Evolutionary conservation across 2,797 vertebrate genomes (phyloP).

Genomic region (Falco naumanni): DNA sequence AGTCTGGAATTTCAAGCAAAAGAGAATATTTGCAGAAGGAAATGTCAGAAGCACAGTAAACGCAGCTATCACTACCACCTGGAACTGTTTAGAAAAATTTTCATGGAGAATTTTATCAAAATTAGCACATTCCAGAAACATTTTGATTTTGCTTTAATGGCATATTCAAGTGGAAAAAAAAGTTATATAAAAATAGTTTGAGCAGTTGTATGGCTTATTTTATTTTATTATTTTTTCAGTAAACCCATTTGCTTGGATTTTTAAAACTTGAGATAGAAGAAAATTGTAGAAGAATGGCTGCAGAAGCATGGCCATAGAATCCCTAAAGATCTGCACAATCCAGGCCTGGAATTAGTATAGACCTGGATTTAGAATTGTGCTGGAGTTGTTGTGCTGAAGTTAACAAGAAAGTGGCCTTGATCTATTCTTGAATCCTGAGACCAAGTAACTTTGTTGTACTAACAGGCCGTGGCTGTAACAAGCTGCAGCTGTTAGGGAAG

Average conservation of each 20-base stretch:
- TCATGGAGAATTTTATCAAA: conserved; percentile 38
- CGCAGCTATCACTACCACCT: conserved; percentile 35
- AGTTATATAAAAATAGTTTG: neutral
- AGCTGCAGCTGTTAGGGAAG: too few species aligned
- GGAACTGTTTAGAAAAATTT: conserved; percentile 39
- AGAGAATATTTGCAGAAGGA: conserved; percentile 22
- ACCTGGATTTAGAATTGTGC: too few species aligned
- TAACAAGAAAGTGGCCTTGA: too few species aligned
- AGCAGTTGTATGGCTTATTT: neutral
- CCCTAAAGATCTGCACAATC: too few species aligned
- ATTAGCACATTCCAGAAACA: conserved; percentile 36
- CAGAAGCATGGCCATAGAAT: too few species aligned
- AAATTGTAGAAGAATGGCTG: neutral
- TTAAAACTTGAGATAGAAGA: neutral
- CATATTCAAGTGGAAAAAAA: neutral
- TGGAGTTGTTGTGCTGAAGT: too few species aligned
- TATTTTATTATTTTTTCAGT: neutral
- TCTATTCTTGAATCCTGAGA: too few species aligned
- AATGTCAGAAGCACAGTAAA: conserved; percentile 34
- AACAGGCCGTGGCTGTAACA: too few species aligned
- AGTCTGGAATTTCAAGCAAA: conserved; percentile 7
- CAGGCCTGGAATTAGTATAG: too few species aligned
- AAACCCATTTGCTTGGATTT: conserved; percentile 1
- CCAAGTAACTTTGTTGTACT: too few species aligned
- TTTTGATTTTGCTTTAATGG: conserved; percentile 2